A percentile compares a stretch with the other conserved stretches of the same genome.
These are phyloP conservation scores for Neoarius graeffei DNA, from an alignment of 2,113 vertebrate genomes.

Conservation along the genomic window DNA sequence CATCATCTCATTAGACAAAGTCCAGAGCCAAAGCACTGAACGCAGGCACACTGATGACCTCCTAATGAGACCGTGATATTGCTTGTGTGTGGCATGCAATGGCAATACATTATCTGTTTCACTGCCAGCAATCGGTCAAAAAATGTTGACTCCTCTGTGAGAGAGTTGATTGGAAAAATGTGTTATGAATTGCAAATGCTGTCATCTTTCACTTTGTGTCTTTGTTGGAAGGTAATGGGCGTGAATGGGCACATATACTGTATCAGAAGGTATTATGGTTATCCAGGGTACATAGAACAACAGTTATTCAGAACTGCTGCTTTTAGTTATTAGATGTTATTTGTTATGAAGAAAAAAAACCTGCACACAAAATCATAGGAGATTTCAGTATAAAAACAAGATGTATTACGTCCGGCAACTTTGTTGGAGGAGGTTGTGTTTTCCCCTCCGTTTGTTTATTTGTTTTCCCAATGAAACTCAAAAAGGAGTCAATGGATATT, in stretches of 20 bases:
- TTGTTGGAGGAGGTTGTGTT: no score
- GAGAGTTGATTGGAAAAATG: background rate
- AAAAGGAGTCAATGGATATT: no score
- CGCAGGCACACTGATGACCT: background rate
- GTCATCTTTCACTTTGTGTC: background rate
- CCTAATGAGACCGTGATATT: background rate
- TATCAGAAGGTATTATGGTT: background rate
- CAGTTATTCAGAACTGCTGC: background rate
- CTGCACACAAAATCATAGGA: background rate
- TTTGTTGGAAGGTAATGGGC: no score
- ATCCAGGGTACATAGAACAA: background rate
- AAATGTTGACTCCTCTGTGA: background rate
- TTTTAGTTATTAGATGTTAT: background rate
- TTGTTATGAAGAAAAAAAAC: background rate
- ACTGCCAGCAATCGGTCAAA: background rate
- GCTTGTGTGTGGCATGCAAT: background rate
- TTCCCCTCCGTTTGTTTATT: no score
- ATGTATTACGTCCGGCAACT: no score
- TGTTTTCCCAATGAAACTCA: no score
- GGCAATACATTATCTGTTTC: background rate
- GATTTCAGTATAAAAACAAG: background rate
- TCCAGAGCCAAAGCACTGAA: background rate
- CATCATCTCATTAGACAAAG: background rate
- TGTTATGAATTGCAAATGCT: background rate
- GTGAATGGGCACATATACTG: no score